Evolutionary conservation across 2,113 vertebrate species (phyloP).

Genomic region (Myotis brandtii): DNA sequence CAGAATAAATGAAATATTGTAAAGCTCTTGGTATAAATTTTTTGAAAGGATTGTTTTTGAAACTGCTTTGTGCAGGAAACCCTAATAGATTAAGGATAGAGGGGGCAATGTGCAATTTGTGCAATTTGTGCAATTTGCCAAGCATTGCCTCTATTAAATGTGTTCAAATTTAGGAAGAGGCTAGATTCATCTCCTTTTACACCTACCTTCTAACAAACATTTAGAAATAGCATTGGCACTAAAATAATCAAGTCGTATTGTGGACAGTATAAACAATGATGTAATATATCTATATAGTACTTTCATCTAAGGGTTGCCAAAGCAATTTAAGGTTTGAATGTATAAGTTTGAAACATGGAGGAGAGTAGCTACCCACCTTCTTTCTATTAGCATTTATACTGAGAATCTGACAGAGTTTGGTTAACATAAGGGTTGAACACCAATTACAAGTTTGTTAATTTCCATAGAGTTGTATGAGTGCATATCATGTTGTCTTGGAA

Average conservation of each 20-base stretch:
- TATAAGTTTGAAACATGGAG: neutral
- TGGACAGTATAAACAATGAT: neutral
- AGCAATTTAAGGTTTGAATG: neutral
- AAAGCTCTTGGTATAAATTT: neutral
- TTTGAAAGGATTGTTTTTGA: neutral
- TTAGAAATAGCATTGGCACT: neutral
- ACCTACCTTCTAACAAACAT: neutral
- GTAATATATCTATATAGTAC: neutral
- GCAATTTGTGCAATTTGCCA: too few species aligned
- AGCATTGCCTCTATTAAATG: neutral
- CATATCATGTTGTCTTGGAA: conserved; percentile 58
- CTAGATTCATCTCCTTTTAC: neutral
- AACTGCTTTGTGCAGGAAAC: neutral
- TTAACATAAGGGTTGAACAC: neutral
- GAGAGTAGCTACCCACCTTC: neutral
- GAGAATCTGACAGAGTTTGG: conserved; percentile 10
- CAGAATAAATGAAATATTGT: neutral
- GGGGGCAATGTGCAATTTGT: neutral
- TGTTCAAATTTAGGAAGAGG: neutral
- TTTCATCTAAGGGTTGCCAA: neutral
- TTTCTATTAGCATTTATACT: conserved; percentile 64
- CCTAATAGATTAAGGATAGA: neutral
- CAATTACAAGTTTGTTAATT: conserved; percentile 47
- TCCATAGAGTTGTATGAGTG: neutral
- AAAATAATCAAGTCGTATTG: neutral